Evolutionary conservation across 2,113 vertebrate species (phyloP).

Genomic region (Azemiops feae): DNA sequence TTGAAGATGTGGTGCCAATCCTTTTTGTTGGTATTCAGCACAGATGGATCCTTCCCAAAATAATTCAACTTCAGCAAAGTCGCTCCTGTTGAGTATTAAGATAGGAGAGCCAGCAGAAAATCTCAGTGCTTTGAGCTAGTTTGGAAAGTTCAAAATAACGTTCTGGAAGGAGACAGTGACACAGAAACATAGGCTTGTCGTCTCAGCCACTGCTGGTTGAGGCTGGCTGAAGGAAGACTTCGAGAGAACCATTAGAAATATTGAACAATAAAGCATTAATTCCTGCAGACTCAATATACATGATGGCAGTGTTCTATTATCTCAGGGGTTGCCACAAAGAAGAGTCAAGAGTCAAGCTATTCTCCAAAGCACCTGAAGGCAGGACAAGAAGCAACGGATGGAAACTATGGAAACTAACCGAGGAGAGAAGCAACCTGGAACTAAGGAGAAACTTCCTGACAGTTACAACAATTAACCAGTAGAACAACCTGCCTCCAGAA

Average conservation of each 20-base stretch:
- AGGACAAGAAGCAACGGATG: no score
- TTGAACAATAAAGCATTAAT: conserved; percentile 29
- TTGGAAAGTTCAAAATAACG: neutral
- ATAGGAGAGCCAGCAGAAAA: neutral
- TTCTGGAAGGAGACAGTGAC: neutral
- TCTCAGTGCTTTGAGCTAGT: neutral
- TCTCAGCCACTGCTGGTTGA: neutral
- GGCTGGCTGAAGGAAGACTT: neutral
- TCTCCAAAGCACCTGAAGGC: no score
- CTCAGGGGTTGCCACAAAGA: no score
- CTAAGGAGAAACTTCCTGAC: no score
- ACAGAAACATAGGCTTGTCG: neutral
- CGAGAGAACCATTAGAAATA: conserved; percentile 30
- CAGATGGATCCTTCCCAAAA: neutral
- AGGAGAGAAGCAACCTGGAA: no score
- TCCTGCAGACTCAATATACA: conserved; percentile 31
- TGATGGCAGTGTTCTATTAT: no score
- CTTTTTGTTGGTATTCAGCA: neutral
- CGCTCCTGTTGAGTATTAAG: neutral
- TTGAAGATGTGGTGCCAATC: neutral
- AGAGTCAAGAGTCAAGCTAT: no score
- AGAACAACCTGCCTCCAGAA: no score
- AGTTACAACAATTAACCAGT: no score
- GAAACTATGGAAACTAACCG: no score
- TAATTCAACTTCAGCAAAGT: neutral